Conservation (phyloP, 2,797 vertebrate species). For the Leptatherina wallacei region DNA sequence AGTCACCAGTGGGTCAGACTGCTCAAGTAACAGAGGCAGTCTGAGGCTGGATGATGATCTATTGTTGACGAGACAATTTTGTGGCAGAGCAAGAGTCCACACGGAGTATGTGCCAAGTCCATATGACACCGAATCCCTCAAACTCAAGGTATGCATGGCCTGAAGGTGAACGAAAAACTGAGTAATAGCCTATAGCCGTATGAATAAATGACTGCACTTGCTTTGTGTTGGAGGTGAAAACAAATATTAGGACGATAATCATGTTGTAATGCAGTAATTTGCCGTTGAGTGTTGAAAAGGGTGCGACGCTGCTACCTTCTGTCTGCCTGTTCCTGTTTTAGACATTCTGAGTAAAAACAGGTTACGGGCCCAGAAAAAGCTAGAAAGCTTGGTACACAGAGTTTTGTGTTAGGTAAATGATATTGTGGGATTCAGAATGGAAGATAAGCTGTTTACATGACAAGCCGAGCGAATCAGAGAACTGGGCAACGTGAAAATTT, state of each 20-base stretch:
- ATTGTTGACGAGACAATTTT: slow-evolving; percentile 83
- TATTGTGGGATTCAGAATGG: slow-evolving; percentile 1
- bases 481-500: slow-evolving; percentile 15
- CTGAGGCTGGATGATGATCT: slow-evolving; percentile 88
- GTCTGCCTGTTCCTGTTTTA: too few species aligned
- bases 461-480: not conserved
- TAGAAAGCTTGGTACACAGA: too few species aligned
- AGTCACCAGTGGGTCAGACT: slow-evolving; percentile 91
- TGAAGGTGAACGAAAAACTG: not conserved
- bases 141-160: slow-evolving; percentile 86
- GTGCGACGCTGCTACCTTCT: too few species aligned
- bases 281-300: too few species aligned
- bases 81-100: slow-evolving; percentile 91
- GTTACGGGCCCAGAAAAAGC: too few species aligned
- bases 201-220: too few species aligned
- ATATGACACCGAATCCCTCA: slow-evolving; percentile 94
- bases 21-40: slow-evolving; percentile 91
- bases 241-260: too few species aligned
- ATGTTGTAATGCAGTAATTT: too few species aligned
- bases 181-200: too few species aligned
- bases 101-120: slow-evolving; percentile 94
- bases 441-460: not conserved
- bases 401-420: too few species aligned
- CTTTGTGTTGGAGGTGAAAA: too few species aligned
- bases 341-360: too few species aligned